Evolutionary conservation across 2,113 vertebrate species (phyloP).

Genomic region (Elgaria multicarinata): DNA sequence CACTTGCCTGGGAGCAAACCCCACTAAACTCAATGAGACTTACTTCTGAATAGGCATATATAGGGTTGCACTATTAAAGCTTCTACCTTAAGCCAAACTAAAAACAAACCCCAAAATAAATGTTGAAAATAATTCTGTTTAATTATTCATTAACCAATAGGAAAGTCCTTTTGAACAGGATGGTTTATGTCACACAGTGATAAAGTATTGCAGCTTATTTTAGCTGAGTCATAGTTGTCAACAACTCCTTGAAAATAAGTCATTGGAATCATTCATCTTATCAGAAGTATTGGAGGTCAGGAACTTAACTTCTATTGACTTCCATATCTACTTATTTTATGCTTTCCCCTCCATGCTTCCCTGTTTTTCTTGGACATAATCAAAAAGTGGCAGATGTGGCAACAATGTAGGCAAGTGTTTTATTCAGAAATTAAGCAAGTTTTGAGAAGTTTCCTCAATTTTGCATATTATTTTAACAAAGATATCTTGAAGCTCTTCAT

Average conservation of each 20-base stretch:
- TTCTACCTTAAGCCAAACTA: neutral
- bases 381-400: neutral
- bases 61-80: neutral
- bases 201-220: conserved; percentile 51
- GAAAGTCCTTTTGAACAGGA: neutral
- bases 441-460: neutral
- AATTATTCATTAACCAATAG: conserved; percentile 14
- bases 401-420: neutral
- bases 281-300: neutral
- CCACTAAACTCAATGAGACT: too few relatives aligned
- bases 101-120: too few relatives aligned
- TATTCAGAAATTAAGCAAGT: neutral
- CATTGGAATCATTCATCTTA: conserved; percentile 42
- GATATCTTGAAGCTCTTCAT: neutral
- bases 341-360: neutral
- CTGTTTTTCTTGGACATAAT: too few relatives aligned
- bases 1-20: too few relatives aligned
- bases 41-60: too few relatives aligned
- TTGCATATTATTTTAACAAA: neutral
- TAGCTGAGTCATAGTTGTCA: conserved; percentile 72
- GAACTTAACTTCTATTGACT: neutral
- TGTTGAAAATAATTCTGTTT: neutral
- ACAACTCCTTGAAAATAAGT: conserved; percentile 46
- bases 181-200: conserved; percentile 40
- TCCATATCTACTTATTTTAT: neutral